Conservation (phyloP, 2,113 vertebrate species). For the Antechinus stuartii region DNA sequence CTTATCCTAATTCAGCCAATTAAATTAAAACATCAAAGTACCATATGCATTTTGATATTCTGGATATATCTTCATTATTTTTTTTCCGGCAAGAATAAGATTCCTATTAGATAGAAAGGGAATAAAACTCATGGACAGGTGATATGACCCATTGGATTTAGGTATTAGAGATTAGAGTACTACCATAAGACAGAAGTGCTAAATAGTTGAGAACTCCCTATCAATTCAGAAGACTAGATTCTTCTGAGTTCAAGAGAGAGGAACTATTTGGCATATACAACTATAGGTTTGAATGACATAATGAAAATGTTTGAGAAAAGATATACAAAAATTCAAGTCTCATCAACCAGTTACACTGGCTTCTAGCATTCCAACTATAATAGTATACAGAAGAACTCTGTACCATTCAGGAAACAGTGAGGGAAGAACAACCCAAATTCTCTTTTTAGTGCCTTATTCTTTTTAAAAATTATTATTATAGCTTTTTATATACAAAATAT, state of each 20-base stretch:
- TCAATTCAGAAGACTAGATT: background rate
- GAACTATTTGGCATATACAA: background rate
- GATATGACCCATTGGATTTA: background rate
- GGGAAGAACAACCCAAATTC: background rate
- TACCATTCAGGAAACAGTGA: background rate
- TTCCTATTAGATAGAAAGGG: slow-evolving; percentile 5
- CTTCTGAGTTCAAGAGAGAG: background rate
- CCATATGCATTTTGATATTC: slow-evolving; percentile 20
- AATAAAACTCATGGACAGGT: slow-evolving; percentile 34
- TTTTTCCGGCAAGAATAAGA: slow-evolving; percentile 41
- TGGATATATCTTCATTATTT: slow-evolving; percentile 29
- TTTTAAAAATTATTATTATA: too few relatives aligned
- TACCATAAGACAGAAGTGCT: background rate
- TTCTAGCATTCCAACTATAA: background rate
- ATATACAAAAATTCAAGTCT: background rate
- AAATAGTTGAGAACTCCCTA: background rate
- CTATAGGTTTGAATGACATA: background rate
- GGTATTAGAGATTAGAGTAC: background rate
- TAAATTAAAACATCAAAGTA: slow-evolving; percentile 81
- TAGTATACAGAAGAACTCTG: background rate
- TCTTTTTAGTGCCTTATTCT: background rate
- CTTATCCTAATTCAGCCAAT: slow-evolving; percentile 73
- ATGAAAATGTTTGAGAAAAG: background rate
- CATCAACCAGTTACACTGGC: background rate
- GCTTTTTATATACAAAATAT: too few relatives aligned